These are phyloP conservation scores for Petroica traversi DNA, from an alignment of 2,113 vertebrate species.

Conservation along the genomic window DNA sequence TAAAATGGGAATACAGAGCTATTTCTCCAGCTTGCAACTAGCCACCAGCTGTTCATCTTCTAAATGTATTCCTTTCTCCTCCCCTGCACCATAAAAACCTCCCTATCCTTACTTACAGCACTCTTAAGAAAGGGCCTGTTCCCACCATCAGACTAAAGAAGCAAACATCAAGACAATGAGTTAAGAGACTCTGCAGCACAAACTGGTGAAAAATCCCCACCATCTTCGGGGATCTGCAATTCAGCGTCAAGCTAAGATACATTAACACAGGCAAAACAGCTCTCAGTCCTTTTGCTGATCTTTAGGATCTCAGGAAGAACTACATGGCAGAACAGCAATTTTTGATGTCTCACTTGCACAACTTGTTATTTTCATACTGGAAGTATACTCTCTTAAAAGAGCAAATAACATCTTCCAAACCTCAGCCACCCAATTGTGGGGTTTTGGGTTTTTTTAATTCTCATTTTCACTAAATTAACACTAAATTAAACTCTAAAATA, in stretches of 20 bases:
- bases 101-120: neutral
- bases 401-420: neutral
- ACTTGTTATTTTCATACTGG: neutral
- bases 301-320: neutral
- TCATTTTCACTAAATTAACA: neutral
- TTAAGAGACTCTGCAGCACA: neutral
- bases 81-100: neutral
- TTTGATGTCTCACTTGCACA: neutral
- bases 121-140: neutral
- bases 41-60: neutral
- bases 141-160: neutral
- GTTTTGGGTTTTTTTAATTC: neutral
- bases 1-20: constrained; percentile 37
- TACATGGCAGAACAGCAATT: neutral
- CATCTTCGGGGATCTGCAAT: neutral
- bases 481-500: neutral
- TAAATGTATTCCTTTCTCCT: neutral
- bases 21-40: neutral
- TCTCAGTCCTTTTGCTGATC: neutral
- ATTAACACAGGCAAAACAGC: neutral
- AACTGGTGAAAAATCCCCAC: neutral
- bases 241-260: neutral
- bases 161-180: neutral
- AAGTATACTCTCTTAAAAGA: neutral
- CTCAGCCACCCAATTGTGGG: rapidly evolving